Evolutionary conservation across 1,140 invertebrate species (phyloP).

Genomic region (Anastrepha ludens): DNA sequence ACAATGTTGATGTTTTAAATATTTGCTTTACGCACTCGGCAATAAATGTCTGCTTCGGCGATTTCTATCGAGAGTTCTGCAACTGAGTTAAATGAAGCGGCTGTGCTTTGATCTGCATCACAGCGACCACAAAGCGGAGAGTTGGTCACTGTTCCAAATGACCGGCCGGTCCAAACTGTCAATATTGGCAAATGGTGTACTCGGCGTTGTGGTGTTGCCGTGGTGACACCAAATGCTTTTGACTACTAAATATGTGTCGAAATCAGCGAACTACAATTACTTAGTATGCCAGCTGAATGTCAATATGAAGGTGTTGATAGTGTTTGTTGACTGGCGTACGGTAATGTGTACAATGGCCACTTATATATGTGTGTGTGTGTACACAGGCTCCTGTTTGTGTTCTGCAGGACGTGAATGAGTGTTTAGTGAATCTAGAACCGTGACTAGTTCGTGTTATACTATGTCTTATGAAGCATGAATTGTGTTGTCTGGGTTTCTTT

Average conservation of each 20-base stretch:
- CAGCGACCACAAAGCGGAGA: not conserved
- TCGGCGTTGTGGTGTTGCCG: not conserved
- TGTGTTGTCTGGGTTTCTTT: too few relatives aligned
- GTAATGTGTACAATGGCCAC: not conserved
- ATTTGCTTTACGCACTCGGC: not conserved
- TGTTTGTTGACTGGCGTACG: not conserved
- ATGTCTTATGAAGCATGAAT: too few relatives aligned
- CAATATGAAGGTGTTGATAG: not conserved
- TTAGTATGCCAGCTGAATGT: not conserved
- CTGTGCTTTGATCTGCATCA: not conserved
- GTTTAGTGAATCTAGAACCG: too few relatives aligned
- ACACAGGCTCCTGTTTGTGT: too few relatives aligned
- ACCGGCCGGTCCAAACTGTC: not conserved
- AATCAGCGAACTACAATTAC: conserved; percentile 3
- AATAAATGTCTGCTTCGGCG: not conserved
- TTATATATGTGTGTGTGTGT: too few relatives aligned
- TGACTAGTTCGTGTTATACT: too few relatives aligned
- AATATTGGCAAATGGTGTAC: not conserved
- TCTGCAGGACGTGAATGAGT: too few relatives aligned
- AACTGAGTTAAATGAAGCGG: not conserved
- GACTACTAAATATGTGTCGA: not conserved
- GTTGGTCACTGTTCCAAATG: not conserved
- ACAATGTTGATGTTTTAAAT: not conserved
- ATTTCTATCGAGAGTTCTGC: too few relatives aligned
- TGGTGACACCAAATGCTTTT: not conserved